Evolutionary conservation across 2,888 invertebrate species (phyloP).

Genomic region (Mythimna impura): DNA sequence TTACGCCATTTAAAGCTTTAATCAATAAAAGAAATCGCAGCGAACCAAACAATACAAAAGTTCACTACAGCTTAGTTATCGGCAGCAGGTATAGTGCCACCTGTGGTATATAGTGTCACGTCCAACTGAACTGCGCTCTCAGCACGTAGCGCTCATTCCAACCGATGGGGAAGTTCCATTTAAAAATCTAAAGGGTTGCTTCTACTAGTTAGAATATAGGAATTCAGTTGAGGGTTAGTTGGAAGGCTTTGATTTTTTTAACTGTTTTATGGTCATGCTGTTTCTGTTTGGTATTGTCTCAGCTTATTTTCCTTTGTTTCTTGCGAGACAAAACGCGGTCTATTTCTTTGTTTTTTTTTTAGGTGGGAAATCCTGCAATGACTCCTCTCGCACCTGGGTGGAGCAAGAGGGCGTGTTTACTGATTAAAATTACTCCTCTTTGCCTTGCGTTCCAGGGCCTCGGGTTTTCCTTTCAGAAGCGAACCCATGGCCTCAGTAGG

Average conservation of each 20-base stretch:
- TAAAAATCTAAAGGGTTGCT: conserved; percentile 54
- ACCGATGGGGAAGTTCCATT: conserved; percentile 59
- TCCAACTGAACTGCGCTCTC: conserved; percentile 36
- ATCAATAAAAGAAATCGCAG: conserved; percentile 20
- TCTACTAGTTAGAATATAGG: conserved; percentile 1
- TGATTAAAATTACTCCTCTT: too few species aligned
- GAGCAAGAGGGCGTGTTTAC: too few species aligned
- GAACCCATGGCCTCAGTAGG: too few species aligned
- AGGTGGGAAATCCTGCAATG: too few species aligned
- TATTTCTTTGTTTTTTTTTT: too few species aligned
- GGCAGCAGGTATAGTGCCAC: conserved; percentile 19
- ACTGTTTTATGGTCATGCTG: not conserved
- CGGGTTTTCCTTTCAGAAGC: too few species aligned
- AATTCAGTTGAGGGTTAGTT: not conserved
- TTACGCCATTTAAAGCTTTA: not conserved
- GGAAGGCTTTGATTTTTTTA: not conserved
- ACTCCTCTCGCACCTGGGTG: too few species aligned
- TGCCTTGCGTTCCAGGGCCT: too few species aligned
- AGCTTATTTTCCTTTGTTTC: too few species aligned
- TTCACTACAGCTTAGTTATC: conserved; percentile 15
- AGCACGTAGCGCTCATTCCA: conserved; percentile 63
- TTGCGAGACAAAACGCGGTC: too few species aligned
- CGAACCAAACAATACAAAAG: conserved; percentile 24
- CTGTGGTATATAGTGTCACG: conserved; percentile 63
- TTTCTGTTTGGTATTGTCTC: too few species aligned